Percentiles rank a stretch among this genome's conserved stretches.
Evolutionary conservation across 2,888 invertebrate species (phyloP).

Genomic region (Lithophane ornitopus): DNA sequence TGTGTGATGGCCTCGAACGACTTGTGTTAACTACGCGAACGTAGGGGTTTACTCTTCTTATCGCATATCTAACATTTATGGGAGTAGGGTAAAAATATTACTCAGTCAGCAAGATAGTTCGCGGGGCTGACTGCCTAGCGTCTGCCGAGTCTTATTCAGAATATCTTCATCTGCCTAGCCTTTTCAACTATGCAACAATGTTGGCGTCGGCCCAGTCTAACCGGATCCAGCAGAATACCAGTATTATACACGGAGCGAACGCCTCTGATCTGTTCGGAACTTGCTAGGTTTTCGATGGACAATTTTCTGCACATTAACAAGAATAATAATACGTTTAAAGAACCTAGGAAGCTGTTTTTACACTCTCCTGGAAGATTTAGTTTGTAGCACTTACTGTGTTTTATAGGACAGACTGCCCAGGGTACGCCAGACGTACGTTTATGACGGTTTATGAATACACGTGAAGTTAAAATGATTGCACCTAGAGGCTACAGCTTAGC

Average conservation of each 20-base stretch:
- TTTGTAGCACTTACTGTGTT: neutral
- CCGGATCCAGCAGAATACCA: neutral
- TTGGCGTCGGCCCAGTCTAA: neutral
- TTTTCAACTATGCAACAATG: too few species aligned
- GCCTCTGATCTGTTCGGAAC: too few species aligned
- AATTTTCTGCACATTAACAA: neutral
- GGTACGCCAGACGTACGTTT: neutral
- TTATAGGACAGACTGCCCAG: neutral
- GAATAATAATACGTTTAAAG: too few species aligned
- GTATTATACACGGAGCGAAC: neutral
- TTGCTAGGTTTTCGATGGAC: neutral
- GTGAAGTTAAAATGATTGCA: conserved; percentile 4
- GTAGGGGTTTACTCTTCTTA: neutral
- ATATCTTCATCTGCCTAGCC: neutral
- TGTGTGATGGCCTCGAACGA: conserved; percentile 31
- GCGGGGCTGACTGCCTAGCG: neutral
- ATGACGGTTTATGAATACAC: too few species aligned
- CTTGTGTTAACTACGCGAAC: neutral
- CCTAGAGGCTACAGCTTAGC: neutral
- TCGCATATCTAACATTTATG: neutral
- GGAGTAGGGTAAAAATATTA: neutral
- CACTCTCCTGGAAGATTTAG: neutral
- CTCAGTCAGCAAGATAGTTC: neutral
- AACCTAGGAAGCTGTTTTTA: neutral
- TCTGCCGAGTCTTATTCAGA: neutral